Evolutionary conservation across 2,888 invertebrate species (phyloP).

Genomic region (Brassicogethes aeneus): DNA sequence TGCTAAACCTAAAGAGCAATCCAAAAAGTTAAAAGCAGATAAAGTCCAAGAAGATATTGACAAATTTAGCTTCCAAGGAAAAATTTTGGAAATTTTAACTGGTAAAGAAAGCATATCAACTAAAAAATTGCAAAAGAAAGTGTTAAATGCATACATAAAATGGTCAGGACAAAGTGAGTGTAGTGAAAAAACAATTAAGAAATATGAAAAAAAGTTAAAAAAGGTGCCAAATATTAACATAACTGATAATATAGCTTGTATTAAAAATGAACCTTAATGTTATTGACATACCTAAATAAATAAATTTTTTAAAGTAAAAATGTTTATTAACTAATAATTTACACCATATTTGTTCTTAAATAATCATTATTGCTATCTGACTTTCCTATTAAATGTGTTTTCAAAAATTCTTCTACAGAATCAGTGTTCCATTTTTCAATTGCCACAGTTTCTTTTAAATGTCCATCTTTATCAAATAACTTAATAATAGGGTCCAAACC

Average conservation of each 20-base stretch:
- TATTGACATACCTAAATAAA: too few relatives aligned
- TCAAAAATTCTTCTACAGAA: constrained; percentile 92
- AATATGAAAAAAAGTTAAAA: constrained; percentile 62
- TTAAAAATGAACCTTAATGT: background rate
- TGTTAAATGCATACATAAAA: constrained; percentile 54
- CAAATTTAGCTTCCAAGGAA: constrained; percentile 23
- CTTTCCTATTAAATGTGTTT: constrained; percentile 67
- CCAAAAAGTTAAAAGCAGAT: constrained; percentile 14
- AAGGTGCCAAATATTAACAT: constrained; percentile 57
- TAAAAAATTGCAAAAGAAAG: constrained; percentile 69
- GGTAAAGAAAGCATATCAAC: constrained; percentile 55
- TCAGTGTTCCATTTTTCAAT: constrained; percentile 99
- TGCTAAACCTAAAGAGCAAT: constrained; percentile 8
- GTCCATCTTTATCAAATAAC: constrained; percentile 74
- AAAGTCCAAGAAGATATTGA: constrained; percentile 23
- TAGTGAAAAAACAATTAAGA: constrained; percentile 56
- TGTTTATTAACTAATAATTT: too few relatives aligned
- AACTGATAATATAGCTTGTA: constrained; percentile 45
- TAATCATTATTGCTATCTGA: constrained; percentile 46
- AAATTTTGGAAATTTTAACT: constrained; percentile 32
- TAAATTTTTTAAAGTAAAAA: too few relatives aligned
- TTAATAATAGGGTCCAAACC: constrained; percentile 93
- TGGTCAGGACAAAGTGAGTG: constrained; percentile 39
- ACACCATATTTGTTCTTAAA: constrained; percentile 53
- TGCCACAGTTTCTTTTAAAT: constrained; percentile 80